These are phyloP conservation scores for Dichetophora obliterata DNA, from an alignment of 2,888 invertebrate species.

Conservation along the genomic window DNA sequence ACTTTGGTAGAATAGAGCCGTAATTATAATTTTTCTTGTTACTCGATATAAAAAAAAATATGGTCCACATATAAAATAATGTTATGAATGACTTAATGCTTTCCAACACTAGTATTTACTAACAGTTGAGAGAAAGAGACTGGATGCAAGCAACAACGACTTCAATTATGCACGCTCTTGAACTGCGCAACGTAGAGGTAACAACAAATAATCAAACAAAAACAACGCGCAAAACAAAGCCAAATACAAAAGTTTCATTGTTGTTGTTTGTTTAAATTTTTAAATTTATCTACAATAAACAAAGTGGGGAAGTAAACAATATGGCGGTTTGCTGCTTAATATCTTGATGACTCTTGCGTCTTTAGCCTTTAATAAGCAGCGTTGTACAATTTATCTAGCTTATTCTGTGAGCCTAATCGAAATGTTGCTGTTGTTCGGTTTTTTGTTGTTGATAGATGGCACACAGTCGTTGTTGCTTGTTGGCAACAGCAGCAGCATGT, in stretches of 20 bases:
- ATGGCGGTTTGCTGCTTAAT: conserved; percentile 30
- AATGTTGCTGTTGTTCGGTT: conserved; percentile 69
- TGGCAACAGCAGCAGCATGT: not conserved
- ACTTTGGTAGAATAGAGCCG: too few species aligned
- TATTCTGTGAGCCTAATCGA: conserved; percentile 64
- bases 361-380: not conserved
- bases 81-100: not conserved
- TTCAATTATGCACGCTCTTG: not conserved
- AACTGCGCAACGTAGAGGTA: not conserved
- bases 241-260: conserved; percentile 22
- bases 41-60: too few species aligned
- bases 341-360: conserved; percentile 6
- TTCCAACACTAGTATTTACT: not conserved
- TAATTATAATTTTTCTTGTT: too few species aligned
- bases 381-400: not conserved
- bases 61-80: not conserved
- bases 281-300: conserved; percentile 49
- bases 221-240: conserved; percentile 2
- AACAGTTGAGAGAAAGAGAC: not conserved
- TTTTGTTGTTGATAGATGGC: conserved; percentile 66
- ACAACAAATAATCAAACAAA: not conserved
- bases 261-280: conserved; percentile 46
- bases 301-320: conserved; percentile 43
- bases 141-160: conserved; percentile 18
- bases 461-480: conserved; percentile 47